A percentile compares a stretch with the other conserved stretches of the same genome.
Conservation (phyloP, 2,113 vertebrate genomes). For the Ceyx cyanopectus region DNA sequence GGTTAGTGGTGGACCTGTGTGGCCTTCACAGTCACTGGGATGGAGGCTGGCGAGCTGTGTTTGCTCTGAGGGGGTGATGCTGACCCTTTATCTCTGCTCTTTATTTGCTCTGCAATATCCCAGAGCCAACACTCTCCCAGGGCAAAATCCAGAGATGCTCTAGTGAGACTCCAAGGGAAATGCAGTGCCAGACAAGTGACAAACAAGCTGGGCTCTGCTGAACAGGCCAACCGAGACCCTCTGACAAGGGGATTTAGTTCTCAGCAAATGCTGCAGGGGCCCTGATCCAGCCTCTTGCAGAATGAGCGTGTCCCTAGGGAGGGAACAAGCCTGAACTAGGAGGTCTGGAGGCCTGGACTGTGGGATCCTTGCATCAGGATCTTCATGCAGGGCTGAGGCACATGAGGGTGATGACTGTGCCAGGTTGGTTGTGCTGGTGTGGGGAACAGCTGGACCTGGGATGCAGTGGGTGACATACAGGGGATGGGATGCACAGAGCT, state of each 20-base stretch:
- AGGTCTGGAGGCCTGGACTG: background rate
- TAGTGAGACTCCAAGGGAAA: background rate
- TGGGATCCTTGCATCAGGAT: background rate
- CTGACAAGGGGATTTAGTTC: background rate
- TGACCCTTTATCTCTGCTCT: background rate
- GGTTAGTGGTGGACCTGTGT: background rate
- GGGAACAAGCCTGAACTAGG: fast-evolving
- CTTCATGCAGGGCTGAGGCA: fast-evolving
- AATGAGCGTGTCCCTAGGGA: background rate
- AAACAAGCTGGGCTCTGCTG: background rate
- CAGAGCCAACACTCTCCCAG: background rate
- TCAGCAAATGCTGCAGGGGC: background rate
- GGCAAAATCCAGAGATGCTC: slow-evolving; percentile 14
- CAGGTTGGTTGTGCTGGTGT: background rate
- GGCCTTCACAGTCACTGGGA: background rate
- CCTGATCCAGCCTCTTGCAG: background rate
- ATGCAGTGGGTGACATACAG: background rate
- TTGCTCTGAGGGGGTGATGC: background rate
- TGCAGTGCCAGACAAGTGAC: background rate
- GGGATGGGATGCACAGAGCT: background rate
- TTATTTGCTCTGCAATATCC: slow-evolving; percentile 5
- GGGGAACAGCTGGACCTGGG: background rate
- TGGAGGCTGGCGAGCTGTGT: background rate
- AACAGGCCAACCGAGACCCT: background rate
- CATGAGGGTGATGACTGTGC: background rate